Evolutionary conservation across 2,888 invertebrate species (phyloP).

Genomic region (Oscheius onirici): DNA sequence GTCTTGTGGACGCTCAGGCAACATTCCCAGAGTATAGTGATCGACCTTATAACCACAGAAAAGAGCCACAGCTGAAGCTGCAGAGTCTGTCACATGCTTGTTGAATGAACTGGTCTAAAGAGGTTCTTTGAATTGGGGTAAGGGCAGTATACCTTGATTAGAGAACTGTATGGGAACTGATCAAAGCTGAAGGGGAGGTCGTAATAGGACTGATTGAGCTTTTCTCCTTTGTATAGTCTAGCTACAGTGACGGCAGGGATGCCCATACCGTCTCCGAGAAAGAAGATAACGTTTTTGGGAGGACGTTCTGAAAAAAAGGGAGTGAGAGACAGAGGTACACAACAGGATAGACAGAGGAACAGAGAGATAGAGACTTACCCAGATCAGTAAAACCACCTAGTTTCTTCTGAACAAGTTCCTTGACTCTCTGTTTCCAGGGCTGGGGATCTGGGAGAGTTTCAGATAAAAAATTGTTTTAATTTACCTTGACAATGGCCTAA

Average conservation of each 20-base stretch:
- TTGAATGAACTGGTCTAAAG: slow-evolving; percentile 36
- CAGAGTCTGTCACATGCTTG: slow-evolving; percentile 60
- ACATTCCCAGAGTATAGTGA: slow-evolving; percentile 15
- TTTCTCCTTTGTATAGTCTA: slow-evolving; percentile 22
- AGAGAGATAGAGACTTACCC: too few species aligned
- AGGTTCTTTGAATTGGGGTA: background rate
- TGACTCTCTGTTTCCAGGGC: slow-evolving; percentile 4
- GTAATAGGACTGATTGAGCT: background rate
- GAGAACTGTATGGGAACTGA: slow-evolving; percentile 3
- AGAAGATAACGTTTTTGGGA: slow-evolving; percentile 30
- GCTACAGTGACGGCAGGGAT: slow-evolving; percentile 17
- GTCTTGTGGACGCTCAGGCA: background rate
- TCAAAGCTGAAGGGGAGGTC: slow-evolving; percentile 15
- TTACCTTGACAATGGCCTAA: too few species aligned
- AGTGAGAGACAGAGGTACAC: too few species aligned
- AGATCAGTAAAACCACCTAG: background rate
- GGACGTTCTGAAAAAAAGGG: background rate
- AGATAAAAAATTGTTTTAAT: too few species aligned
- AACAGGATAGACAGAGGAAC: too few species aligned
- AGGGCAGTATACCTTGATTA: slow-evolving; percentile 19
- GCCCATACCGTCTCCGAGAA: slow-evolving; percentile 33
- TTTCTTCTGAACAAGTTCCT: background rate
- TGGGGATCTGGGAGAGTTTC: background rate
- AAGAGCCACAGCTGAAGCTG: slow-evolving; percentile 66
- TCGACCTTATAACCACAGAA: slow-evolving; percentile 63